Percentiles rank a stretch among this genome's conserved stretches.
Evolutionary conservation across 1,140 invertebrate genomes (phyloP).

Genomic region (Apocrypta bakeri): DNA sequence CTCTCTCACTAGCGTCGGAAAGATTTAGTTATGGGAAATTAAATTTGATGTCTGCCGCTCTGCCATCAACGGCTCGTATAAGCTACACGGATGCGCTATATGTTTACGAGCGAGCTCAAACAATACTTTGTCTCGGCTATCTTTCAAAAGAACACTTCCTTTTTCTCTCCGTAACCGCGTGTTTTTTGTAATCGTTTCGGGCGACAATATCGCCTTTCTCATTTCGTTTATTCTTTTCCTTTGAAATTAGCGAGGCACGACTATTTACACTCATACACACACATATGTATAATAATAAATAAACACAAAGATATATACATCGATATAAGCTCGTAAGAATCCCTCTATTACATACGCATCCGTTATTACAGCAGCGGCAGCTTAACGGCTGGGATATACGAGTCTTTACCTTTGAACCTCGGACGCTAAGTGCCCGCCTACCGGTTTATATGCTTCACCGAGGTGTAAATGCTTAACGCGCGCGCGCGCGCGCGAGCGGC

Average conservation of each 20-base stretch:
- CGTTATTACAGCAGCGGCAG: neutral
- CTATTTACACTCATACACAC: too few relatives aligned
- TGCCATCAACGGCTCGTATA: slow-evolving; percentile 70
- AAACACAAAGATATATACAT: too few relatives aligned
- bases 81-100: slow-evolving; percentile 64
- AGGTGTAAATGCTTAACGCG: slow-evolving; percentile 29
- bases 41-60: slow-evolving; percentile 69
- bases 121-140: slow-evolving; percentile 61
- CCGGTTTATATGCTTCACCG: slow-evolving; percentile 20
- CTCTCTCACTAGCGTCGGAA: slow-evolving; percentile 64
- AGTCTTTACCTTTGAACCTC: slow-evolving; percentile 29
- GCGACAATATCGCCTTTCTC: too few relatives aligned
- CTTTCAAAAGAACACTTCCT: neutral
- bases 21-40: slow-evolving; percentile 70
- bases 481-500: neutral
- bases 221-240: too few relatives aligned
- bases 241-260: too few relatives aligned
- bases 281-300: too few relatives aligned
- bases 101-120: slow-evolving; percentile 66
- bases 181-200: too few relatives aligned
- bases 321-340: neutral
- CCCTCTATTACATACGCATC: neutral
- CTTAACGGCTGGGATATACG: slow-evolving; percentile 4
- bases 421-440: slow-evolving; percentile 10
- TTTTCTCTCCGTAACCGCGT: neutral